Conservation (phyloP, 1,140 invertebrate genomes). For the Harpegnathos saltator region DNA sequence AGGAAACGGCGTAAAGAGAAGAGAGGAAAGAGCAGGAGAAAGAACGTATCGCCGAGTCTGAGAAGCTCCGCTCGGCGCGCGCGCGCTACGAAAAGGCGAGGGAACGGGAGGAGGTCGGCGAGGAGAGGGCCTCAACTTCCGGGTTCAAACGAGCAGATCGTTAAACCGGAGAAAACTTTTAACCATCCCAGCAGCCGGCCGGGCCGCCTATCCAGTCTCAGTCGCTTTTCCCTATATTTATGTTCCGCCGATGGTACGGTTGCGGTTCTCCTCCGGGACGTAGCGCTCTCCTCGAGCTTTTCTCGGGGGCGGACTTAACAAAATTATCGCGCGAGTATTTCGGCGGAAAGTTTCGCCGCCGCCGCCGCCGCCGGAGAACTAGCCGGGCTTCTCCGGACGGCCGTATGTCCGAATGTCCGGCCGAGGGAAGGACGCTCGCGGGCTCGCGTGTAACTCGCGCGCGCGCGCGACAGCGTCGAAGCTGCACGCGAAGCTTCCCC, state of each 20-base stretch:
- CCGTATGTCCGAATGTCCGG: neutral
- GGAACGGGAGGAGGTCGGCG: neutral
- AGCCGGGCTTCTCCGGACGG: neutral
- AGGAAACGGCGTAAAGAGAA: slow-evolving; percentile 49
- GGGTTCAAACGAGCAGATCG: slow-evolving; percentile 62
- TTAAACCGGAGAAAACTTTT: slow-evolving; percentile 70
- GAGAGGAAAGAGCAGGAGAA: slow-evolving; percentile 10
- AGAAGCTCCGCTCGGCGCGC: too few species aligned
- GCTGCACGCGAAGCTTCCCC: neutral
- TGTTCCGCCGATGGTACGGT: slow-evolving; percentile 26
- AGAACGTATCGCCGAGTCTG: slow-evolving; percentile 18
- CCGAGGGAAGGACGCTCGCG: neutral
- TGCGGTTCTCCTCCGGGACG: slow-evolving; percentile 49
- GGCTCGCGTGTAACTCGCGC: neutral
- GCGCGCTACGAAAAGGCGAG: too few species aligned
- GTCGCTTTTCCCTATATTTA: slow-evolving; percentile 61
- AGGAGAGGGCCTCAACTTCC: slow-evolving; percentile 37
- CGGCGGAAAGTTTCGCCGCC: slow-evolving; percentile 44
- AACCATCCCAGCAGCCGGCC: slow-evolving; percentile 65
- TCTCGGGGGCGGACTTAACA: slow-evolving; percentile 19
- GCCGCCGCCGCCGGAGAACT: too few species aligned
- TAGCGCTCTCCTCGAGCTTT: neutral
- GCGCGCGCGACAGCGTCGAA: neutral
- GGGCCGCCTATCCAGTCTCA: slow-evolving; percentile 40
- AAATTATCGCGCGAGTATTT: slow-evolving; percentile 63